phyloP scores from a whole-genome alignment of 2,888 invertebrate genomes.

The Sesamia inferens region DNA sequence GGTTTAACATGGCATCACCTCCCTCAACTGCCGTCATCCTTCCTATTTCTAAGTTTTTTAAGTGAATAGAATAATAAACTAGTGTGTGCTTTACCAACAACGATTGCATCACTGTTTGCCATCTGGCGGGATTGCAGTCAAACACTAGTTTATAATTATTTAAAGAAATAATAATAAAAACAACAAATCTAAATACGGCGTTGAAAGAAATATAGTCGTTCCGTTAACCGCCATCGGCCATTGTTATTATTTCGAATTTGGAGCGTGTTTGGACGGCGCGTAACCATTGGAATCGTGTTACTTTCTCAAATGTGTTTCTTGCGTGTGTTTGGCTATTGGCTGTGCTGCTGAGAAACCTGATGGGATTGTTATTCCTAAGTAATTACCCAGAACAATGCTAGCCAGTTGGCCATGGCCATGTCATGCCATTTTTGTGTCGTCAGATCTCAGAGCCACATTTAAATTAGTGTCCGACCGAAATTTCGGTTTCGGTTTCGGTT shows the following conservation, averaged over 20 bases:
- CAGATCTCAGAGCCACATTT: background rate
- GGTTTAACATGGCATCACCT: too few species aligned
- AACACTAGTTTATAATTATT: too few species aligned
- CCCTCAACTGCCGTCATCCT: too few species aligned
- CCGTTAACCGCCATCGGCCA: slow-evolving; percentile 43
- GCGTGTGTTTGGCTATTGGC: slow-evolving; percentile 11
- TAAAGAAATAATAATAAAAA: too few species aligned
- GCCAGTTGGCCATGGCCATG: background rate
- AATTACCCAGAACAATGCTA: background rate
- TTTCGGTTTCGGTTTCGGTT: too few species aligned
- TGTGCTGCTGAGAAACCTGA: background rate
- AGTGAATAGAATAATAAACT: too few species aligned
- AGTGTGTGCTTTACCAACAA: too few species aligned
- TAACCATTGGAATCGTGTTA: slow-evolving; percentile 49
- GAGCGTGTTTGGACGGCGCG: slow-evolving; percentile 50
- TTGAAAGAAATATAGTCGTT: slow-evolving; percentile 45
- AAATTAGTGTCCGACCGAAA: too few species aligned
- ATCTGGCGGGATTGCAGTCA: too few species aligned
- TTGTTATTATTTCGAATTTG: slow-evolving; percentile 60
- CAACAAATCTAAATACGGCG: slow-evolving; percentile 39
- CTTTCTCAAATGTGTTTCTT: slow-evolving; percentile 39
- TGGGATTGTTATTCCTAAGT: background rate
- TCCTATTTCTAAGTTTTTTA: too few species aligned
- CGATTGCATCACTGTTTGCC: too few species aligned
- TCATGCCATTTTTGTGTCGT: background rate